Evolutionary conservation across 2,888 invertebrate genomes (phyloP).

Genomic region (Mesodorylaimus sp.): DNA sequence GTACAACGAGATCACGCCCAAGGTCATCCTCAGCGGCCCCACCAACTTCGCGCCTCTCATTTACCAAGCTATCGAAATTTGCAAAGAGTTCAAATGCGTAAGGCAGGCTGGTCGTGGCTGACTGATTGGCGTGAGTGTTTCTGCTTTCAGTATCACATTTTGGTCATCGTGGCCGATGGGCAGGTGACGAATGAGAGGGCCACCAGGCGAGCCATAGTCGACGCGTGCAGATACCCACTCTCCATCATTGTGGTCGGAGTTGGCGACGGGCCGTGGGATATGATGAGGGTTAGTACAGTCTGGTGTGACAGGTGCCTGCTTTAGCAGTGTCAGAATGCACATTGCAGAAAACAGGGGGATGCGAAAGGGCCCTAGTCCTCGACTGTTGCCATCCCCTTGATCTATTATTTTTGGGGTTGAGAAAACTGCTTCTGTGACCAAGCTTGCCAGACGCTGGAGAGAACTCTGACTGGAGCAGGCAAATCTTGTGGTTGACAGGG

Average conservation of each 20-base stretch:
- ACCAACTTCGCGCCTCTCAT: conserved; percentile 40
- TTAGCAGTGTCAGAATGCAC: too few species aligned
- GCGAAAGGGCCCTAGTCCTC: too few species aligned
- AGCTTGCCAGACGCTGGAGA: too few species aligned
- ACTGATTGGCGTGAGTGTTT: background rate
- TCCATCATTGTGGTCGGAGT: conserved; percentile 39
- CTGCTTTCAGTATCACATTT: conserved; percentile 32
- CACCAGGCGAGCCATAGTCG: conserved; percentile 36
- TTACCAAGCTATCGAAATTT: conserved; percentile 36
- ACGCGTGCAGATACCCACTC: conserved; percentile 36
- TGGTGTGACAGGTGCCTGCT: too few species aligned
- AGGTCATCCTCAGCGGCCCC: conserved; percentile 36
- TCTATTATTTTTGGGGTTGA: too few species aligned
- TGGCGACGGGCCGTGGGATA: conserved; percentile 40
- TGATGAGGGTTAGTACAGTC: conserved; percentile 32
- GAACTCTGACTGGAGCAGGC: too few species aligned
- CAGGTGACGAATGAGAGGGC: conserved; percentile 37
- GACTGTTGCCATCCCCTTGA: too few species aligned
- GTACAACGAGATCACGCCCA: conserved; percentile 35
- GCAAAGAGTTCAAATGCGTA: conserved; percentile 31
- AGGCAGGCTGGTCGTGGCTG: background rate
- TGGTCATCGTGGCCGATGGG: conserved; percentile 39
- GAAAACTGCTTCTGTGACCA: too few species aligned
- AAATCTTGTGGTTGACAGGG: too few species aligned
- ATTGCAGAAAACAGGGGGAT: too few species aligned